Conservation (phyloP, 1,140 invertebrate genomes). For the Drosophila santomea region DNA sequence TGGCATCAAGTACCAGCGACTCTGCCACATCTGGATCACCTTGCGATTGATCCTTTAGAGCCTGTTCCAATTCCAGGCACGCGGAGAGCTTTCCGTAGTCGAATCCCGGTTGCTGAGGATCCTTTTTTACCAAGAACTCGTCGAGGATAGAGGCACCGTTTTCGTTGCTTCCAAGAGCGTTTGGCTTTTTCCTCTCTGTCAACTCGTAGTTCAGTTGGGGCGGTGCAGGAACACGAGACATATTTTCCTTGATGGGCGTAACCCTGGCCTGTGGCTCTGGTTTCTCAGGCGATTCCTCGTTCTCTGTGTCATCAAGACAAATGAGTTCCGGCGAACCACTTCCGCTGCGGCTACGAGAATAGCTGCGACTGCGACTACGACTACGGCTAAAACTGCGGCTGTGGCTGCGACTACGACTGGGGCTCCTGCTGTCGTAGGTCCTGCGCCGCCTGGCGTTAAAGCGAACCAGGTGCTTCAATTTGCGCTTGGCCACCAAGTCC, state of each 20-base stretch:
- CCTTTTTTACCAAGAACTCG: slow-evolving; percentile 59
- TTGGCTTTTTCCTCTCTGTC: neutral
- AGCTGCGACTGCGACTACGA: slow-evolving; percentile 5
- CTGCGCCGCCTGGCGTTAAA: too few relatives aligned
- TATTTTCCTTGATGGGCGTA: slow-evolving; percentile 11
- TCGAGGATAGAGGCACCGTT: slow-evolving; percentile 52
- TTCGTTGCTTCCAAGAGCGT: slow-evolving; percentile 11
- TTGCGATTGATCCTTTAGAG: neutral
- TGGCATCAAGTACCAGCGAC: slow-evolving; percentile 10
- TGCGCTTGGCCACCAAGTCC: slow-evolving; percentile 1
- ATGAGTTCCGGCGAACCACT: slow-evolving; percentile 59
- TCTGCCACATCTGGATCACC: neutral
- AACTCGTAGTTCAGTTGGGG: slow-evolving; percentile 22
- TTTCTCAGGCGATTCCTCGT: slow-evolving; percentile 71
- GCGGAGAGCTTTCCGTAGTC: slow-evolving; percentile 20
- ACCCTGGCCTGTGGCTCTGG: neutral
- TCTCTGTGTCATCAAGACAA: slow-evolving; percentile 70
- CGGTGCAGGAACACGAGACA: neutral
- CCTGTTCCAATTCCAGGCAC: slow-evolving; percentile 6
- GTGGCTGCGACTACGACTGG: slow-evolving; percentile 10
- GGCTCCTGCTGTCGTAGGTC: slow-evolving; percentile 4
- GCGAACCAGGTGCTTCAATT: neutral
- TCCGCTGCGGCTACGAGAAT: slow-evolving; percentile 27
- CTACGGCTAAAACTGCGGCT: slow-evolving; percentile 3
- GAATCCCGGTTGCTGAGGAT: slow-evolving; percentile 1